phyloP scores from a whole-genome alignment of 2,888 invertebrate genomes.

The Tetramorium bicarinatum region DNA sequence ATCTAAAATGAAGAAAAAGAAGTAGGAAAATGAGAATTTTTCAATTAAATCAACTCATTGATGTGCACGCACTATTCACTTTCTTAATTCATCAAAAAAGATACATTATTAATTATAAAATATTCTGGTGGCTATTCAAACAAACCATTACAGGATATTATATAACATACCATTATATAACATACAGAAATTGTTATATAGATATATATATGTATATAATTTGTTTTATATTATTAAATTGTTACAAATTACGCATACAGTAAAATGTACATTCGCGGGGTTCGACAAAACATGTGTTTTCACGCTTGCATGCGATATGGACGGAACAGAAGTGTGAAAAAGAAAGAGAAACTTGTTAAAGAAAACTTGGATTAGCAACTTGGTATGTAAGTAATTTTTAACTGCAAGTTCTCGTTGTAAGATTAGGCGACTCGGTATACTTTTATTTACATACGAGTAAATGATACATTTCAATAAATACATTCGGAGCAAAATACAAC shows the following conservation, averaged over 20 bases:
- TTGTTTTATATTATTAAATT: not conserved
- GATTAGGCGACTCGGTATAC: constrained; percentile 44
- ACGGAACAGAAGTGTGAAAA: not conserved
- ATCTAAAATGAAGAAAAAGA: not conserved
- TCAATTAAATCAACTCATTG: not conserved
- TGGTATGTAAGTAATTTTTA: not conserved
- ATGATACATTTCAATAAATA: constrained; percentile 71
- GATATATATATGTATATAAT: not conserved
- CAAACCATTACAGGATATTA: not conserved
- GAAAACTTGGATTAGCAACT: constrained; percentile 28
- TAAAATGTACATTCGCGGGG: constrained; percentile 1
- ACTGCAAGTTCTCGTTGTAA: constrained; percentile 15
- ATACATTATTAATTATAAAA: not conserved
- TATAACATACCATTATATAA: not conserved
- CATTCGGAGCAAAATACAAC: constrained; percentile 59
- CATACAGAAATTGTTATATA: not conserved
- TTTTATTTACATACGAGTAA: constrained; percentile 71
- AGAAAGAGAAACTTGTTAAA: constrained; percentile 5
- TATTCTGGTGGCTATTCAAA: not conserved
- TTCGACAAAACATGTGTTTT: not conserved
- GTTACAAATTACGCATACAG: constrained; percentile 10
- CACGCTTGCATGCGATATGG: not conserved
- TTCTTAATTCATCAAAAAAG: not conserved
- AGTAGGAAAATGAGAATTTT: not conserved
- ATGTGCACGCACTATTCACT: not conserved